Evolutionary conservation across 2,888 invertebrate genomes (phyloP).

Genomic region (Malacosoma neustria): DNA sequence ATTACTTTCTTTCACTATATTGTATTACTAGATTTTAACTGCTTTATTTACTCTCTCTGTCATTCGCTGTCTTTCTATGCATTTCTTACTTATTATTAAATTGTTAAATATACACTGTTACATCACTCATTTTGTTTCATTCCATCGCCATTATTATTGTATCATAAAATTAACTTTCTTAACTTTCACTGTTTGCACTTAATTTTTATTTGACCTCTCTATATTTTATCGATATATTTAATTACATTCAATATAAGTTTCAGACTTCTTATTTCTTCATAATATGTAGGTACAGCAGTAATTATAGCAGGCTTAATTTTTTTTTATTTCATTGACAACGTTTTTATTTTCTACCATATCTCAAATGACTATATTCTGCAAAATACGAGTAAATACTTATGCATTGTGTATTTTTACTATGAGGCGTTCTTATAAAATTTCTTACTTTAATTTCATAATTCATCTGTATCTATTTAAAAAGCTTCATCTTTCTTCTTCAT

Average conservation of each 20-base stretch:
- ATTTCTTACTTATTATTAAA: slow-evolving; percentile 2
- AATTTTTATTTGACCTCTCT: neutral
- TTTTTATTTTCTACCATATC: no score
- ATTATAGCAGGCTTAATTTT: no score
- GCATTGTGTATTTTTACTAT: no score
- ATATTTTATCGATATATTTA: neutral
- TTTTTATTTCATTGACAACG: no score
- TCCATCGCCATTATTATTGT: slow-evolving; percentile 7
- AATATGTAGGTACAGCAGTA: no score
- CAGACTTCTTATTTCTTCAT: no score
- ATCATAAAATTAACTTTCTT: slow-evolving; percentile 3
- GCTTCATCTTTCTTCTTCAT: no score
- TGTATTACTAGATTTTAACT: neutral
- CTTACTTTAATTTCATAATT: no score
- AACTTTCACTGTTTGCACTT: slow-evolving; percentile 4
- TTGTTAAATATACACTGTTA: slow-evolving; percentile 20
- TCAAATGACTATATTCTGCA: no score
- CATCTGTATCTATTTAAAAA: no score
- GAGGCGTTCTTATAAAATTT: no score
- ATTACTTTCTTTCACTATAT: slow-evolving; percentile 1
- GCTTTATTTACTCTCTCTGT: neutral
- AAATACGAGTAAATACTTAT: no score
- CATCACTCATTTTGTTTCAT: slow-evolving; percentile 31
- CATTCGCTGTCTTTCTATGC: neutral
- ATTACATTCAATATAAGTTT: neutral